These are phyloP conservation scores for Salarias fasciatus DNA, from an alignment of 2,797 vertebrate genomes.

Conservation along the genomic window DNA sequence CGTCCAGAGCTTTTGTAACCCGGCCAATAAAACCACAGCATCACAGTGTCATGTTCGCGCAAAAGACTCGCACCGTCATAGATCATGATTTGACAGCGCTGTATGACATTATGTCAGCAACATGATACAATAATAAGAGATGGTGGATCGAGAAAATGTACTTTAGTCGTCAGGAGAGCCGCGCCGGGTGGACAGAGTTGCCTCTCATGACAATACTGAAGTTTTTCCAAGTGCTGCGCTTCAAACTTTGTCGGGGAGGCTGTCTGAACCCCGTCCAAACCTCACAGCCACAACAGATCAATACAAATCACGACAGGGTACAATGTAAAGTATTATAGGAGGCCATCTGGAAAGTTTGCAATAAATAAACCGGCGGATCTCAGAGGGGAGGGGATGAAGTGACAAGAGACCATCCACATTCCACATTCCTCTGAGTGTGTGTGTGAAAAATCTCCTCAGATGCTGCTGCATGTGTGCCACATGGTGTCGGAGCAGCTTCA, in stretches of 20 bases:
- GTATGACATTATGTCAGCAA: neutral
- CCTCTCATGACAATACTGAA: neutral
- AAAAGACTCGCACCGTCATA: neutral
- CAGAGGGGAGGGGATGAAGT: neutral
- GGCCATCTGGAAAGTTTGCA: slow-evolving; percentile 17
- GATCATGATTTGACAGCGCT: neutral
- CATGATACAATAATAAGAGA: neutral
- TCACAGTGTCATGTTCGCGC: neutral
- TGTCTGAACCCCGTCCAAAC: slow-evolving; percentile 16
- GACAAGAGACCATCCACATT: too few species aligned
- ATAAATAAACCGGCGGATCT: slow-evolving; percentile 12
- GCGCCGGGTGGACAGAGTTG: neutral
- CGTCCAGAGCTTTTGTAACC: too few species aligned
- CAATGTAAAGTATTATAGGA: slow-evolving; percentile 14
- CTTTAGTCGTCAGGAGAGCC: neutral
- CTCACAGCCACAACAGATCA: slow-evolving; percentile 29
- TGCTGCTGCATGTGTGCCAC: too few species aligned
- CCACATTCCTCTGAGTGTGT: too few species aligned
- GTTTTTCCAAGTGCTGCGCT: slow-evolving; percentile 1
- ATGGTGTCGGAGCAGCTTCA: too few species aligned
- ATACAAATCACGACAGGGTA: slow-evolving; percentile 18
- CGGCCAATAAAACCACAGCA: neutral
- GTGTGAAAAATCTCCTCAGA: too few species aligned
- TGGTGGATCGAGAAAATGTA: neutral
- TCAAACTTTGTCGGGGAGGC: neutral